Evolutionary conservation across 2,113 vertebrate genomes (phyloP).

Genomic region (Eonycteris spelaea): DNA sequence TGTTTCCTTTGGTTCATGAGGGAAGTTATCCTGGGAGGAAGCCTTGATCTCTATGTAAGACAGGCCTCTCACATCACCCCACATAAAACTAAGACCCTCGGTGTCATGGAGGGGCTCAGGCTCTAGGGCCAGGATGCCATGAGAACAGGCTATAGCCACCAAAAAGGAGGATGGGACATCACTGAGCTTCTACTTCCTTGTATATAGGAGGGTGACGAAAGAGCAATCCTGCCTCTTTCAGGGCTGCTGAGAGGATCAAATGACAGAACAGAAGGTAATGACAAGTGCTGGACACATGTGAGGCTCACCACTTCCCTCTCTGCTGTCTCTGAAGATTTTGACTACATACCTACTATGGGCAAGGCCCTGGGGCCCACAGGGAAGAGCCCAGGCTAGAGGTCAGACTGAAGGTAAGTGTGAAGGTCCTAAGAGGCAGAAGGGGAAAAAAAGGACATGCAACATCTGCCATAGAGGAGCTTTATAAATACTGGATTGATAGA

Average conservation of each 20-base stretch:
- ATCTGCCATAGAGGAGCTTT: neutral
- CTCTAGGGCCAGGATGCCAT: neutral
- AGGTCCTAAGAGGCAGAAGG: neutral
- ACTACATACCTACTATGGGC: neutral
- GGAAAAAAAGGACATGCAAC: neutral
- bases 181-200: neutral
- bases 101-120: neutral
- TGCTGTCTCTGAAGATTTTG: neutral
- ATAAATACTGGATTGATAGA: neutral
- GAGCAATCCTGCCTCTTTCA: neutral
- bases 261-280: neutral
- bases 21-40: neutral
- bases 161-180: neutral
- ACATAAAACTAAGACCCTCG: neutral
- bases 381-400: neutral
- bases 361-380: neutral
- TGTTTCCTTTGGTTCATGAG: neutral
- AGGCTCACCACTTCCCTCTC: neutral
- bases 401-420: neutral
- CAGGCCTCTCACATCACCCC: neutral
- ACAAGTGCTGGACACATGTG: fast-evolving
- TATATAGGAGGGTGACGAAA: neutral
- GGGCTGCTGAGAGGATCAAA: neutral
- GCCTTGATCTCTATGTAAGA: neutral
- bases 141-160: neutral